phyloP scores from a whole-genome alignment of 1,140 invertebrate species.

The Drosophila erecta region DNA sequence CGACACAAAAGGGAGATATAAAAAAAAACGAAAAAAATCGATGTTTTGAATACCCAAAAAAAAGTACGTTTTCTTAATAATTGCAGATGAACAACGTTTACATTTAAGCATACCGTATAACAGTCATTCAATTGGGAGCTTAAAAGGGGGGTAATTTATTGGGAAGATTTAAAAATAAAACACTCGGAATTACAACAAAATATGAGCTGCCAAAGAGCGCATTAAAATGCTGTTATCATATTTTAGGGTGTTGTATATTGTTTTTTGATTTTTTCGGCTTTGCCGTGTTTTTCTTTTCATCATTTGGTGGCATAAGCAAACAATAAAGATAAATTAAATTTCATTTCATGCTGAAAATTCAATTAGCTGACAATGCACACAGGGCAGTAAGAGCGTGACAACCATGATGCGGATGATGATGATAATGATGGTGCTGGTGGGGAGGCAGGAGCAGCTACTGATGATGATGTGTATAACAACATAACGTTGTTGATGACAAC shows the following conservation, averaged over 20 bases:
- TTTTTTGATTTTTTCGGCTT: slow-evolving; percentile 23
- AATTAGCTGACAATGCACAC: slow-evolving; percentile 78
- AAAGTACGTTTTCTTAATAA: background rate
- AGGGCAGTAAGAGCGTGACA: slow-evolving; percentile 45
- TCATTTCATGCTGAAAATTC: slow-evolving; percentile 79
- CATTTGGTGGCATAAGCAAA: slow-evolving; percentile 73
- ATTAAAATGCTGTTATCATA: slow-evolving; percentile 41
- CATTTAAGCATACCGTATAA: no score
- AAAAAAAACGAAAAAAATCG: background rate
- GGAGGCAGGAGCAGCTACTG: slow-evolving; percentile 8
- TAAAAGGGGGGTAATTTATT: background rate
- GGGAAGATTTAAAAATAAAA: background rate
- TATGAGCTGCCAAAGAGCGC: slow-evolving; percentile 3
- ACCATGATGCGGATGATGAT: slow-evolving; percentile 21
- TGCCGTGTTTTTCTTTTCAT: slow-evolving; percentile 33
- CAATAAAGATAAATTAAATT: slow-evolving; percentile 82
- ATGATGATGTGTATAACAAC: slow-evolving; percentile 75
- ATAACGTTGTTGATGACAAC: slow-evolving; percentile 79
- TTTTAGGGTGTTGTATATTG: slow-evolving; percentile 42
- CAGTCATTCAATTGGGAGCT: background rate
- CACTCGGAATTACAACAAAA: background rate
- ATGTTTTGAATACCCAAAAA: slow-evolving; percentile 6
- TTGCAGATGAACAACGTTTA: no score
- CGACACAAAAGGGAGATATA: slow-evolving; percentile 29
- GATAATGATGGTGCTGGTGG: background rate